Evolutionary conservation across 2,888 invertebrate species (phyloP), one percentile per base, ranked within the genome.

Genomic region (Chironomus riparius): DNA sequence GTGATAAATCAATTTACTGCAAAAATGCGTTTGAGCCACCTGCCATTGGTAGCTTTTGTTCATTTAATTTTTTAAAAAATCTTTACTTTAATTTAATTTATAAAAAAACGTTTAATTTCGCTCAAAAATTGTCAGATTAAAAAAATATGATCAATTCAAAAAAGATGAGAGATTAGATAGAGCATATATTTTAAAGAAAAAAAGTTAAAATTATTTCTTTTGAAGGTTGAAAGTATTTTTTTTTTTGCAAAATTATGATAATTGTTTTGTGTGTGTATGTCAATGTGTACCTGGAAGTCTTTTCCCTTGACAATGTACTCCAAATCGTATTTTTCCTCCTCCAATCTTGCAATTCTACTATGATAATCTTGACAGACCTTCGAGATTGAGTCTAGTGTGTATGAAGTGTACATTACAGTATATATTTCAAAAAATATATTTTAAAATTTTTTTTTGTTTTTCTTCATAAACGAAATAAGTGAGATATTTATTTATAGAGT

Each of bases 241-340:
- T 70, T 71, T 72, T 56, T 24, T 28, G 38, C 38, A 38, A 38
- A 38, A 38, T 38, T 38, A 38, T 38, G 56, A n/a, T 71, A 50
- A 50, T 56, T 56, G 47, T 24, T 65, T 65, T 65, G 22, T 65
- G 12, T 65, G 65, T 65, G 65, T 21, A 65, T 65, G 65, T 68
- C 18, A 56, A 56, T 68, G 83, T 85, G 89, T 92, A 98, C 97
- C 95, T 98, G 96, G 87, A 91, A 92, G 87, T 98, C 98, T 92
- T 98, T 98, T 89, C 93, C 93, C 88, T 94, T 94, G 87, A 98
- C 97, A 88, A 94, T 88, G 89, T 93, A 92, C 89, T 99, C 98
- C 90, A 98, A 90, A 90, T 99, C 99, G 88, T 93, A 98, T 88
- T 98, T 98, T 86, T 92, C 88, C 83, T 93, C 92, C 89, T 98